Conservation (phyloP, 2,888 invertebrate species). For the Cheilosia vernalis region DNA sequence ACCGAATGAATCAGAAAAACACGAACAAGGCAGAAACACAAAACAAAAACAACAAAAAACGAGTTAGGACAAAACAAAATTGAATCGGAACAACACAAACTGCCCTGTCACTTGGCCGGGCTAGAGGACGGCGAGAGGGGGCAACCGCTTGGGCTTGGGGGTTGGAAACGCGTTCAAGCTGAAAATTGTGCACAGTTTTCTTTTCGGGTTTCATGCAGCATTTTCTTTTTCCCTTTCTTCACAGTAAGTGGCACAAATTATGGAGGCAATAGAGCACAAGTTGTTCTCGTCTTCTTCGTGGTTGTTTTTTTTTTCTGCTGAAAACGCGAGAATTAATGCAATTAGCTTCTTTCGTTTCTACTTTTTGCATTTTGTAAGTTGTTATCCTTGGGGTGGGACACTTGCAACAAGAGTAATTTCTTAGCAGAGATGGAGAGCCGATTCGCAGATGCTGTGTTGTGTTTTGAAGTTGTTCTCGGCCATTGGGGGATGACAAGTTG, state of each 20-base stretch:
- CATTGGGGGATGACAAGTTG: conserved; percentile 60
- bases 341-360: conserved; percentile 66
- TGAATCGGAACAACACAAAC: conserved; percentile 69
- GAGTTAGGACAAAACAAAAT: conserved; percentile 72
- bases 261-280: conserved; percentile 71
- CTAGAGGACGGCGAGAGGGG: conserved; percentile 7
- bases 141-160: conserved; percentile 2
- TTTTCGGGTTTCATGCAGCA: conserved; percentile 28
- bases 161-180: conserved; percentile 53
- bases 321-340: conserved; percentile 74
- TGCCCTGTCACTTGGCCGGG: conserved; percentile 13
- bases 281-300: conserved; percentile 32
- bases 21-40: conserved; percentile 33
- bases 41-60: conserved; percentile 23
- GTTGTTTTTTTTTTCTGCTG: conserved; percentile 40
- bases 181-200: conserved; percentile 56
- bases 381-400: conserved; percentile 61
- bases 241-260: conserved; percentile 57
- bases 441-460: conserved; percentile 49
- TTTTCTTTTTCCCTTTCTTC: conserved; percentile 26
- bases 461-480: conserved; percentile 50
- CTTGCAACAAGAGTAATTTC: conserved; percentile 61
- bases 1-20: conserved; percentile 10
- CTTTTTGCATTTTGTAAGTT: conserved; percentile 56
- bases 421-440: conserved; percentile 12